Base-by-base conservation (phyloP, 1,140 invertebrate species). In the Bombus pascuorum region DNA sequence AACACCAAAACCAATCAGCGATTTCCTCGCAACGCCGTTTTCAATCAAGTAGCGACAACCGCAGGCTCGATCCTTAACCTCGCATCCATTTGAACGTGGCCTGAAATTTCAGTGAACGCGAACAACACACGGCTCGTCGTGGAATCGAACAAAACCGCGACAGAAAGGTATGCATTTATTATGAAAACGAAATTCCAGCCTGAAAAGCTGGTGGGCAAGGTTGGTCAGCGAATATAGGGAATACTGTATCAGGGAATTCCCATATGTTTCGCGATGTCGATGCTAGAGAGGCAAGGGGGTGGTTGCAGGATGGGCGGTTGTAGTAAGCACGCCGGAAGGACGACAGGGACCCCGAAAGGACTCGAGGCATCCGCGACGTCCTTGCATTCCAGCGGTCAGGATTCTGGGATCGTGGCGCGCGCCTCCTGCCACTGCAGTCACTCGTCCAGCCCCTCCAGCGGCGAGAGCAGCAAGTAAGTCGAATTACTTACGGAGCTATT, bases 301-400 rank as follows among this genome's bases (percentile, higher is more conserved):
- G 87, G 78, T 86, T 91, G 73, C 79, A 91, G 90, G 81, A 87
- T 89, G 81, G 84, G 89, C 78, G 86, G 83, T n/a, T 77, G 74
- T 72, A 89, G 87, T 73, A 91, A 90, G 77, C 91, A 86, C 77
- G 83, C 66, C 66, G 76, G 86, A 86, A 91, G 87, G 79, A 89
- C 87, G 79, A 89, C 87, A 65, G 86, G 83, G 84, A 91, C 81
- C 68, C 84, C 76, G 73, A 89, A 87, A 87, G 91, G 93, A 84
- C 85, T 96, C 62, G 97, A 97, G 92, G 96, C 96, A 74, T 97
- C 97, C 84, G 95, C 97, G 93, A 97, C 97, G 86, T 97, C 97
- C 81, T 95, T 98, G 86, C 97, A 97, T 95, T 98, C 97, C 83
- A 97, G 97, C 91, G 97, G 97, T 32, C 96, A 97, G 92, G 97